These are phyloP conservation scores for Parazoanthus darwini DNA, from an alignment of 92 coral and sea anemone species.

Conservation along the genomic window DNA sequence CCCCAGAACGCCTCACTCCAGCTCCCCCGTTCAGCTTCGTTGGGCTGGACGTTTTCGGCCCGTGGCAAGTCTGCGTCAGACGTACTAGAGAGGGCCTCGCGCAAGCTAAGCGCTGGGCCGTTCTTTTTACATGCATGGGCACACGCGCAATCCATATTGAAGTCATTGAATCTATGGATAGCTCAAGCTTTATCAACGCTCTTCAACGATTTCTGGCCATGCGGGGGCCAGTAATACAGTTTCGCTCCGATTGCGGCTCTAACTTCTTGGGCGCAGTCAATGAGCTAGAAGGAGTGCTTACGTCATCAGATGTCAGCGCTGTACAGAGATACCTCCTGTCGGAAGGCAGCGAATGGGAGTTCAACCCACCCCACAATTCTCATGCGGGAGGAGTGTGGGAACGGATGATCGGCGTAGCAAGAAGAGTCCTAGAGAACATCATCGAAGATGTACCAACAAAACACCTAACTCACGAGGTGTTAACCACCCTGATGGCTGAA, in stretches of 20 bases:
- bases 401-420: background rate
- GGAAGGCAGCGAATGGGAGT: background rate
- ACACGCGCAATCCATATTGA: slow-evolving; percentile 10
- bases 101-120: slow-evolving; percentile 52
- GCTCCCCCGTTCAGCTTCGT: background rate
- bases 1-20: too few species aligned
- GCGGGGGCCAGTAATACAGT: too few species aligned
- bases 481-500: too few species aligned
- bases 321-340: too few species aligned
- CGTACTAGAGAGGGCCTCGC: slow-evolving; percentile 54
- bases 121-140: slow-evolving; percentile 50
- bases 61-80: slow-evolving; percentile 45
- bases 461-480: too few species aligned
- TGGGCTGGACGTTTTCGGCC: slow-evolving; percentile 4
- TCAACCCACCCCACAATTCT: background rate
- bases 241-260: too few species aligned
- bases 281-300: too few species aligned
- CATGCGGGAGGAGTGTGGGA: background rate
- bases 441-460: background rate
- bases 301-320: too few species aligned
- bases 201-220: too few species aligned
- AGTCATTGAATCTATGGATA: too few species aligned
- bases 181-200: too few species aligned
- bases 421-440: background rate
- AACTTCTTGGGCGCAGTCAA: too few species aligned